These are phyloP conservation scores for Pempheris klunzingeri DNA, from an alignment of 2,797 vertebrate genomes.

Conservation along the genomic window DNA sequence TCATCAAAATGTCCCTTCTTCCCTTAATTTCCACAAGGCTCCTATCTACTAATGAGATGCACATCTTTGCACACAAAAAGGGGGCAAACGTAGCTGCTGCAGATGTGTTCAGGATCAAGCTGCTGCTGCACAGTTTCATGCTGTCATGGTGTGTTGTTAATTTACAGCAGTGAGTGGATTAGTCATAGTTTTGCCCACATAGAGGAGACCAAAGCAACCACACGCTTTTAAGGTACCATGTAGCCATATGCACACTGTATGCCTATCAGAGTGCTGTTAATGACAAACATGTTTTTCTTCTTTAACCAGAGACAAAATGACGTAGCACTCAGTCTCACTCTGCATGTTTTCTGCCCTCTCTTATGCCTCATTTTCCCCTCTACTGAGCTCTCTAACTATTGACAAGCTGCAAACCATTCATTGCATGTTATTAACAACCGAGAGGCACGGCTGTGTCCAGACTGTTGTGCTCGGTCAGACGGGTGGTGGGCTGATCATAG, in stretches of 20 bases:
- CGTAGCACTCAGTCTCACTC: neutral
- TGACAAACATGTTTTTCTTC: conserved; percentile 5
- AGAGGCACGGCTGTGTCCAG: conserved; percentile 49
- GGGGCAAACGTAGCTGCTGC: conserved; percentile 25
- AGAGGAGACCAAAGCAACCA: neutral
- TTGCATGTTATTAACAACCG: conserved; percentile 30
- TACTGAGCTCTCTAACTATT: conserved; percentile 28
- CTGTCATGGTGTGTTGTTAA: conserved; percentile 17
- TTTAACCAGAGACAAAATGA: neutral
- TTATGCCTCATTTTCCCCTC: conserved; percentile 13
- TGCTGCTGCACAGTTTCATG: conserved; percentile 30
- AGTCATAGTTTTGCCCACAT: conserved; percentile 40
- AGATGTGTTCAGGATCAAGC: conserved; percentile 36
- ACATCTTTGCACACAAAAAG: conserved; percentile 25
- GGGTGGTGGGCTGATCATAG: conserved; percentile 24
- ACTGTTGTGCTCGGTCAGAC: conserved; percentile 42
- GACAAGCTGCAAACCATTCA: conserved; percentile 47
- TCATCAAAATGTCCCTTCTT: conserved; percentile 4
- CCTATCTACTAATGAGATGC: conserved; percentile 17
- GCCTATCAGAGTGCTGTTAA: neutral
- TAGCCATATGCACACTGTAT: neutral
- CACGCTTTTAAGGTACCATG: neutral
- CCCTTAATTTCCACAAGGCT: conserved; percentile 15
- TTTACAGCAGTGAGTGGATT: conserved; percentile 44
- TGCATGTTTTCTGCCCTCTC: conserved; percentile 4